Evolutionary conservation across 2,113 vertebrate species (phyloP).

Genomic region (Prochilodus magdalenae): DNA sequence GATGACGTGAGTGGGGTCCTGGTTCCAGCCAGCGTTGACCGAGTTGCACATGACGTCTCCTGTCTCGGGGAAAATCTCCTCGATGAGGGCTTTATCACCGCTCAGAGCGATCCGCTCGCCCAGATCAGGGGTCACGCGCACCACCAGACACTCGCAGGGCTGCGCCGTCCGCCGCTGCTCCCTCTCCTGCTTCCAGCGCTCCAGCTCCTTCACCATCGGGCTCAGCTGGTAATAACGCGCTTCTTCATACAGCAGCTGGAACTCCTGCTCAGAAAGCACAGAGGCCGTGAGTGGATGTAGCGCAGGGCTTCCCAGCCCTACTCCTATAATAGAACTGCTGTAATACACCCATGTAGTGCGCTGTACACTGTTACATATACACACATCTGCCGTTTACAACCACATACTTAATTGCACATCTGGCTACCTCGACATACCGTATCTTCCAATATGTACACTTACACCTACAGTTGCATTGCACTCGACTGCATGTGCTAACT

Average conservation of each 20-base stretch:
- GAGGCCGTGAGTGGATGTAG: background rate
- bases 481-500: no score
- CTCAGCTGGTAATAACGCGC: constrained; percentile 96
- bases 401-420: no score
- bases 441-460: no score
- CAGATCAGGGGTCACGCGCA: constrained; percentile 94
- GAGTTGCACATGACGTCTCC: constrained; percentile 99
- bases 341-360: no score
- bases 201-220: constrained; percentile 98
- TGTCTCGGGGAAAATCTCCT: constrained; percentile 97
- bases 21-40: constrained; percentile 97
- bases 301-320: background rate
- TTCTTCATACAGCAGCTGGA: constrained; percentile 97
- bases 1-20: constrained; percentile 98
- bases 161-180: constrained; percentile 90
- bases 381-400: no score
- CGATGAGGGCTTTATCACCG: constrained; percentile 96
- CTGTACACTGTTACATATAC: no score
- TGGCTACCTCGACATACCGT: no score
- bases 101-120: constrained; percentile 95
- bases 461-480: no score
- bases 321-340: no score
- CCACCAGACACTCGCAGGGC: constrained; percentile 96
- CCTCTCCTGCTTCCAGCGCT: constrained; percentile 97
- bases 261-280: constrained; percentile 81